phyloP scores from a whole-genome alignment of 1,140 invertebrate species.

The Plectus sambesii region DNA sequence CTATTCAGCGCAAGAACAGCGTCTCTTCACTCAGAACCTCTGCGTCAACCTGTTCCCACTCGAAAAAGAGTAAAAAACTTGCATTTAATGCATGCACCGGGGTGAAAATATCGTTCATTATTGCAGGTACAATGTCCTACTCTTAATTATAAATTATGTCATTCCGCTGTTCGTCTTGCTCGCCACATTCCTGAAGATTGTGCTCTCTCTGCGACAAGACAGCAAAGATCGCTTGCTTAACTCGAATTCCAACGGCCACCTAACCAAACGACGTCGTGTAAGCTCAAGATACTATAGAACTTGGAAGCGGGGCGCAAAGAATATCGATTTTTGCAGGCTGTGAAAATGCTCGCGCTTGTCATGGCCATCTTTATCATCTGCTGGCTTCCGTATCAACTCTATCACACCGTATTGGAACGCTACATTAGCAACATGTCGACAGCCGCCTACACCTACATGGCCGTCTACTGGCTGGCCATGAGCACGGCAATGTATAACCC shows the following conservation, averaged over 20 bases:
- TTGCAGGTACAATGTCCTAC: slow-evolving; percentile 18
- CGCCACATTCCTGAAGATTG: slow-evolving; percentile 19
- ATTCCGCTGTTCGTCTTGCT: slow-evolving; percentile 15
- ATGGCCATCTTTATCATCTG: slow-evolving; percentile 73
- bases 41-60: slow-evolving; percentile 12
- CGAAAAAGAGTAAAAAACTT: too few relatives aligned
- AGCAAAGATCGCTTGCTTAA: too few relatives aligned
- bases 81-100: slow-evolving; percentile 5
- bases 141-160: slow-evolving; percentile 18
- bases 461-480: slow-evolving; percentile 86
- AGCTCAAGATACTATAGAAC: slow-evolving; percentile 8
- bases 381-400: slow-evolving; percentile 81
- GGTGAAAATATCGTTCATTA: slow-evolving; percentile 1
- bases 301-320: slow-evolving; percentile 22
- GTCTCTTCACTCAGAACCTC: slow-evolving; percentile 1
- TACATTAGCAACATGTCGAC: slow-evolving; percentile 59
- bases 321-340: slow-evolving; percentile 61
- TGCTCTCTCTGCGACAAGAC: slow-evolving; percentile 14
- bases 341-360: slow-evolving; percentile 85
- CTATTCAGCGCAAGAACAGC: slow-evolving; percentile 7
- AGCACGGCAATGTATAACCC: slow-evolving; percentile 90
- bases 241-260: slow-evolving; percentile 8
- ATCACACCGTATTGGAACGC: slow-evolving; percentile 76
- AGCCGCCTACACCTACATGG: slow-evolving; percentile 62
- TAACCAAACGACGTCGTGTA: not conserved